Evolutionary conservation across 2,797 vertebrate genomes (phyloP).

Genomic region (Hypotaenidia okinawae): DNA sequence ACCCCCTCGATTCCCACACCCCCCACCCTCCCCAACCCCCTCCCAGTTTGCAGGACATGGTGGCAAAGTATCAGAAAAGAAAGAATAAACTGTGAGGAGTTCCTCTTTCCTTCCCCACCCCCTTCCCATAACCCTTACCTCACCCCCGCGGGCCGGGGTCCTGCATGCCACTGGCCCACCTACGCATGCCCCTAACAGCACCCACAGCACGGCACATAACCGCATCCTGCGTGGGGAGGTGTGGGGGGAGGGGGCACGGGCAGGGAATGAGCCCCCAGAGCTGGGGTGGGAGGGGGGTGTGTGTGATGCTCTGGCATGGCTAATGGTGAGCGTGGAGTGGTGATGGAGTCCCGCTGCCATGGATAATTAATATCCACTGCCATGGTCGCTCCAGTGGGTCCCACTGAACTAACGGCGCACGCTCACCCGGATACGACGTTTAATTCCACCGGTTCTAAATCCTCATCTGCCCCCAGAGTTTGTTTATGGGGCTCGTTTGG

Average conservation of each 20-base stretch:
- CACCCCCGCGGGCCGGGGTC: conserved; percentile 39
- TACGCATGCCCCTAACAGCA: conserved; percentile 61
- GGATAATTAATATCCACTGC: conserved; percentile 83
- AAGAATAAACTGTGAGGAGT: conserved; percentile 94
- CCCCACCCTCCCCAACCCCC: background rate
- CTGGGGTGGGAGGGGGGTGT: too few species aligned
- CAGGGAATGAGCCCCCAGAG: too few species aligned
- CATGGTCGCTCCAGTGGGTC: conserved; percentile 67
- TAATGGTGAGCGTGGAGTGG: conserved; percentile 84
- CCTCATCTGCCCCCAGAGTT: conserved; percentile 73
- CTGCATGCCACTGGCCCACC: conserved; percentile 55
- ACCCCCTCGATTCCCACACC: background rate
- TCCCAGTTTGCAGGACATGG: conserved; percentile 97
- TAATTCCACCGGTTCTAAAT: conserved; percentile 82
- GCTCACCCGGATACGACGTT: conserved; percentile 78
- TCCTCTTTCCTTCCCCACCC: conserved; percentile 10
- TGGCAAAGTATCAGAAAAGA: conserved; percentile 98
- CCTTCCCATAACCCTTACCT: conserved; percentile 20
- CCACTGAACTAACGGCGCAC: conserved; percentile 85
- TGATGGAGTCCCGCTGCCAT: conserved; percentile 81
- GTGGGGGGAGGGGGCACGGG: too few species aligned
- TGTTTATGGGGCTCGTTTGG: conserved; percentile 53
- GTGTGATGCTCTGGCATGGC: background rate
- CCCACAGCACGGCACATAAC: background rate
- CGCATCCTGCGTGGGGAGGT: background rate